These are phyloP conservation scores for Gastrophysa polygoni DNA, from an alignment of 2,888 invertebrate species.

Conservation along the genomic window DNA sequence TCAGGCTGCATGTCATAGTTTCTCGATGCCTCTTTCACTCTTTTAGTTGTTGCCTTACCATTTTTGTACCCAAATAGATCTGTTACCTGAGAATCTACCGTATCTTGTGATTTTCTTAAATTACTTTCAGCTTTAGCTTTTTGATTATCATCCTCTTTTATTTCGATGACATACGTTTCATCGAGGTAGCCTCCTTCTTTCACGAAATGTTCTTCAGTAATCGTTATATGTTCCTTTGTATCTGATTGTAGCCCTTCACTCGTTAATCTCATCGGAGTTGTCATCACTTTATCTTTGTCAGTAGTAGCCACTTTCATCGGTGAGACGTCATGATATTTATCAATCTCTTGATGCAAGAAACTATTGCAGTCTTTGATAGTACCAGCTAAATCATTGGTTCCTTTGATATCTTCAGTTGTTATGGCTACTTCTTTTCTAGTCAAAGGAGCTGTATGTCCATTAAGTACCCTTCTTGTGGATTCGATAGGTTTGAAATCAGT, in stretches of 20 bases:
- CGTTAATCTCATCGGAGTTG: conserved; percentile 14
- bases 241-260: background rate
- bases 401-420: background rate
- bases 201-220: conserved; percentile 29
- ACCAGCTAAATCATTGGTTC: background rate
- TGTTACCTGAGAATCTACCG: conserved; percentile 36
- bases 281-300: background rate
- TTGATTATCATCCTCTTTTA: conserved; percentile 5
- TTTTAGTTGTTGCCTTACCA: conserved; percentile 9
- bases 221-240: conserved; percentile 20
- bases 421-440: background rate
- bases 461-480: background rate
- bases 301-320: conserved; percentile 18
- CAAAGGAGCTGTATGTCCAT: background rate
- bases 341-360: conserved; percentile 39
- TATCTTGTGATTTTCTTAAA: conserved; percentile 34
- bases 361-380: conserved; percentile 30
- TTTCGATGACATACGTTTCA: conserved; percentile 21
- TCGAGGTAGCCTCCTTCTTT: conserved; percentile 29
- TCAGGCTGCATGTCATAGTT: conserved; percentile 23
- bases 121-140: background rate
- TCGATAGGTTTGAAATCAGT: background rate
- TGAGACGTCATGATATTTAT: conserved; percentile 38
- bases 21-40: conserved; percentile 1
- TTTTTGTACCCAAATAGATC: conserved; percentile 38